A percentile compares a stretch with the other conserved stretches of the same genome.
These are phyloP conservation scores for Tamias sibiricus DNA, from an alignment of 2,113 vertebrate genomes.

Conservation along the genomic window DNA sequence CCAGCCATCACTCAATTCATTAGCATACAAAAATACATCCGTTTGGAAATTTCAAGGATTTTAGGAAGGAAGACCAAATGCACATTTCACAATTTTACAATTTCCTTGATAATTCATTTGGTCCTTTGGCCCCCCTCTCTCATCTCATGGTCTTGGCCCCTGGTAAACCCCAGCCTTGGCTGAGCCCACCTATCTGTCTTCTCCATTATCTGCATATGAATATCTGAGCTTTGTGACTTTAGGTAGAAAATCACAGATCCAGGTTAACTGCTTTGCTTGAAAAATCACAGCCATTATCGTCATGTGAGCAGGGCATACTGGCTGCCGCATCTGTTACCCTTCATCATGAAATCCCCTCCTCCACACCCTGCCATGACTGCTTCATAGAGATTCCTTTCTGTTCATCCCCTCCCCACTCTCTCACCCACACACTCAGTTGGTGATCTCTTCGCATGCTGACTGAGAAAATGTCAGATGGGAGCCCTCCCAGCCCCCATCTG, in stretches of 20 bases:
- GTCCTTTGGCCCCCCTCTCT: fast-evolving
- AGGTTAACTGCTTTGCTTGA: not conserved
- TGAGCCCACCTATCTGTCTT: not conserved
- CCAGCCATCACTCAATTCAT: not conserved
- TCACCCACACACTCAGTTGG: not conserved
- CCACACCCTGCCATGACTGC: not conserved
- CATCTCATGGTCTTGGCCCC: not conserved
- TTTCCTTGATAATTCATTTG: not conserved
- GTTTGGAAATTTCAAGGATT: not conserved
- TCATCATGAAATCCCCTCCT: not conserved
- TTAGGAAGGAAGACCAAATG: not conserved
- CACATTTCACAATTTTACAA: not conserved
- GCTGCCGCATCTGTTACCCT: not conserved
- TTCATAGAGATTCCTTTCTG: not conserved
- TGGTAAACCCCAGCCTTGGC: not conserved
- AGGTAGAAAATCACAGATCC: not conserved
- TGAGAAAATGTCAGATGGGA: not conserved
- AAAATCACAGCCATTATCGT: not conserved
- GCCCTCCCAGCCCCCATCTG: not conserved
- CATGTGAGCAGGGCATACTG: not conserved
- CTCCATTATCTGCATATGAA: not conserved
- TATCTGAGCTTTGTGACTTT: not conserved
- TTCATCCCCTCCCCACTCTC: not conserved
- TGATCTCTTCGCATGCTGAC: not conserved
- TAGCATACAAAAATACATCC: no score